Evolutionary conservation across 2,113 vertebrate genomes (phyloP).

Genomic region (Rhabdornis inornatus): DNA sequence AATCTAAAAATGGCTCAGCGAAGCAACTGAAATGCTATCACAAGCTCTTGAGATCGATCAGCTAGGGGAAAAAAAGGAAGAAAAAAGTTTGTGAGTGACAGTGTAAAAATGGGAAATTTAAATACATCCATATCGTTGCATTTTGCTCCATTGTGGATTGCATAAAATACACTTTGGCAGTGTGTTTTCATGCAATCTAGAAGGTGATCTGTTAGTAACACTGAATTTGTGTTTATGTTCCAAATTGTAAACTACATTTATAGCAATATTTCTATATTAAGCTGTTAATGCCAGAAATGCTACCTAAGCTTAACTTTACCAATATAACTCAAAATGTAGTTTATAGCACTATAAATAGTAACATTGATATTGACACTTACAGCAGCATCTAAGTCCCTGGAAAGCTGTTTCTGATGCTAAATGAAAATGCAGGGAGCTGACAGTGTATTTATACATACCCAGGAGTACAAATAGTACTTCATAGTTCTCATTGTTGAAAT

Average conservation of each 20-base stretch:
- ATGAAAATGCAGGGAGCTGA: constrained; percentile 31
- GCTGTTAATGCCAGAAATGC: constrained; percentile 55
- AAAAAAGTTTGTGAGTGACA: constrained; percentile 76
- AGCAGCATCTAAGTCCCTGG: constrained; percentile 48
- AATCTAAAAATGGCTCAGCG: constrained; percentile 73
- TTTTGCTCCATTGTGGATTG: constrained; percentile 59
- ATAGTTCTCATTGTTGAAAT: neutral
- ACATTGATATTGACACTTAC: constrained; percentile 63
- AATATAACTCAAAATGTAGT: constrained; percentile 60
- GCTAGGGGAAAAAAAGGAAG: constrained; percentile 35
- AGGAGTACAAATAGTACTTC: constrained; percentile 19
- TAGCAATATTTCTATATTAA: constrained; percentile 66
- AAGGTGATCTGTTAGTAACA: constrained; percentile 65
- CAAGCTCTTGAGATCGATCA: constrained; percentile 76
- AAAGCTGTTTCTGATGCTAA: constrained; percentile 48
- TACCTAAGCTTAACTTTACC: constrained; percentile 61
- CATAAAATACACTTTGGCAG: constrained; percentile 46
- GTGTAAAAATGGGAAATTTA: constrained; percentile 76
- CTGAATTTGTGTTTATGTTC: constrained; percentile 68
- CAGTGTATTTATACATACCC: constrained; percentile 29
- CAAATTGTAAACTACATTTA: constrained; percentile 61
- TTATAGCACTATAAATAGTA: constrained; percentile 73
- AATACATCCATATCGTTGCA: constrained; percentile 66
- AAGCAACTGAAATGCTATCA: constrained; percentile 72
- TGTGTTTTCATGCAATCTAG: constrained; percentile 33